Conservation (phyloP, 2,113 vertebrate species). For the Noturus placidus region DNA sequence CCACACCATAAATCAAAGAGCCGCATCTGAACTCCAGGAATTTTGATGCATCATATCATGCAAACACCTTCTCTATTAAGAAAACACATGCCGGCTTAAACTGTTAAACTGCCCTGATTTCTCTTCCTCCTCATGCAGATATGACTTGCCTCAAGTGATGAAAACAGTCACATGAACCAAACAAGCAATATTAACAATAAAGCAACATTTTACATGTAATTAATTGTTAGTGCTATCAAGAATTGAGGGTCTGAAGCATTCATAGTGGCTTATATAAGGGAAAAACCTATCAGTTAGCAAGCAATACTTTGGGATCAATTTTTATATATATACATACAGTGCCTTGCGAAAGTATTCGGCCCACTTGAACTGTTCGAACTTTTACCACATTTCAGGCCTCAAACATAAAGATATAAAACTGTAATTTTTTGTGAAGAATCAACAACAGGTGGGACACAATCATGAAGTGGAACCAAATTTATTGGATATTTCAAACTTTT, state of each 20-base stretch:
- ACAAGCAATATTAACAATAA: constrained; percentile 21
- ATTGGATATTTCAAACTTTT: no score
- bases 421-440: no score
- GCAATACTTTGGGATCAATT: neutral
- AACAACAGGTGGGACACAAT: no score
- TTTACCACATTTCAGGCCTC: no score
- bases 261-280: neutral
- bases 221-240: neutral
- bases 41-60: constrained; percentile 50
- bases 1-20: constrained; percentile 55
- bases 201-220: constrained; percentile 3
- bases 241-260: neutral
- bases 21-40: constrained; percentile 49
- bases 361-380: no score
- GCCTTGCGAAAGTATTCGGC: no score
- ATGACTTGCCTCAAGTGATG: constrained; percentile 7
- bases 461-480: no score
- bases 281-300: neutral
- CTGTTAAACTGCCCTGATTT: constrained; percentile 27
- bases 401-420: no score
- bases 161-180: constrained; percentile 17
- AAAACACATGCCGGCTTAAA: constrained; percentile 51
- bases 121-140: constrained; percentile 21
- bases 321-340: neutral
- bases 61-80: constrained; percentile 52